These are phyloP conservation scores for Styela clava DNA, from an alignment of 23 tunicate species.

Conservation along the genomic window DNA sequence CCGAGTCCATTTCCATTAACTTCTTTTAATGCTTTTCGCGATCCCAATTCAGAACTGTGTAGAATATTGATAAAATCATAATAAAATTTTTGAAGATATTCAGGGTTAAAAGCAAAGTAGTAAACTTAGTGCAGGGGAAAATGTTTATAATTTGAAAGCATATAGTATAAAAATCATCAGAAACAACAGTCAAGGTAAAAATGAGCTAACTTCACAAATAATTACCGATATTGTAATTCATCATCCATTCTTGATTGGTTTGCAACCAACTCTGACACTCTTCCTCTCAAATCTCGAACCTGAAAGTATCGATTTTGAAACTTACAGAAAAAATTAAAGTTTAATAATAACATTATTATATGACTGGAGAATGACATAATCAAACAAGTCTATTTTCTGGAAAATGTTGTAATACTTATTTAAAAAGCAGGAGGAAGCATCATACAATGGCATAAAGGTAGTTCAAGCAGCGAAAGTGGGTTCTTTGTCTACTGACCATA, in stretches of 20 bases:
- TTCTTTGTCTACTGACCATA: too few relatives aligned
- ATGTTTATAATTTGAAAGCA: background rate
- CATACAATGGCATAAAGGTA: too few relatives aligned
- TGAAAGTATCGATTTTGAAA: background rate
- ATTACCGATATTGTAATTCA: slow-evolving; percentile 46
- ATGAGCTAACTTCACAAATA: too few relatives aligned
- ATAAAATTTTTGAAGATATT: background rate
- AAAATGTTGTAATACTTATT: too few relatives aligned
- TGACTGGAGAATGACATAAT: too few relatives aligned
- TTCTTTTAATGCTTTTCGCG: slow-evolving; percentile 37
- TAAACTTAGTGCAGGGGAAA: too few relatives aligned
- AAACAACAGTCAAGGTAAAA: too few relatives aligned
- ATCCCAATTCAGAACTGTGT: slow-evolving; percentile 36
- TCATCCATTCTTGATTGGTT: slow-evolving; percentile 68
- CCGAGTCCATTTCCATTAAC: slow-evolving; percentile 18
- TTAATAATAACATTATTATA: too few relatives aligned
- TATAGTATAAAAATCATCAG: background rate
- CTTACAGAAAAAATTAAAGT: slow-evolving; percentile 4
- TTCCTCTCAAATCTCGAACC: slow-evolving; percentile 54
- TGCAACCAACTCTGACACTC: slow-evolving; percentile 45
- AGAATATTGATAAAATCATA: background rate
- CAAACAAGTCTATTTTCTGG: too few relatives aligned
- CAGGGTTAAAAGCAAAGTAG: background rate
- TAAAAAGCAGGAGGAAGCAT: too few relatives aligned
- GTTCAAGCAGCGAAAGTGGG: too few relatives aligned